phyloP scores from a whole-genome alignment of 2,797 vertebrate genomes.

The Periparus ater region DNA sequence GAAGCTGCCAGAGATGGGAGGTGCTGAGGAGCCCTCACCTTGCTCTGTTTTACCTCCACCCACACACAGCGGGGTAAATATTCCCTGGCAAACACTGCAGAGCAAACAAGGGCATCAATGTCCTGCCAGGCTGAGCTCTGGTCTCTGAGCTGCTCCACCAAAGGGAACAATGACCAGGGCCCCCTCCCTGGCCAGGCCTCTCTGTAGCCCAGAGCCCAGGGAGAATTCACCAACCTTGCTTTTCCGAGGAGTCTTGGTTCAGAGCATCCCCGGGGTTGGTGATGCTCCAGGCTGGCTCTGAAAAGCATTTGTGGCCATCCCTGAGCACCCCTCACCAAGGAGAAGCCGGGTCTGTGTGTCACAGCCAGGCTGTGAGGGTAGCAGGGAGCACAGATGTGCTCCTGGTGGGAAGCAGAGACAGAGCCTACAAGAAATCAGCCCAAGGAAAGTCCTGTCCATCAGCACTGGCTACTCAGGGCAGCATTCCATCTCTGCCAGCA shows the following conservation, averaged over 20 bases:
- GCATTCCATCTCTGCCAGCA: background rate
- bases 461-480: background rate
- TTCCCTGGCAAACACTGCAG: conserved; percentile 1
- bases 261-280: background rate
- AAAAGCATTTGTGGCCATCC: background rate
- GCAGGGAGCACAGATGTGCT: background rate
- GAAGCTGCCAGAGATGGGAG: background rate
- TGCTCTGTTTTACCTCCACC: background rate
- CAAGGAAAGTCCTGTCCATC: background rate
- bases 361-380: background rate
- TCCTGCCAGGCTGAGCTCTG: background rate
- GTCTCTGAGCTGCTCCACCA: background rate
- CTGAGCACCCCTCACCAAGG: background rate
- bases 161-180: background rate
- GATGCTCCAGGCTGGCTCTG: background rate
- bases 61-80: background rate
- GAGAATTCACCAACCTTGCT: background rate
- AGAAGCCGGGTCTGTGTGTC: background rate
- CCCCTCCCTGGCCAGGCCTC: background rate
- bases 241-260: background rate
- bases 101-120: background rate
- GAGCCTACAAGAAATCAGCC: background rate
- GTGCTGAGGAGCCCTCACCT: background rate
- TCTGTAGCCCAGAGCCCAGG: background rate
- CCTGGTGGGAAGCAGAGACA: background rate